Conservation (phyloP, 2,797 vertebrate species). For the Ibycter americanus region DNA sequence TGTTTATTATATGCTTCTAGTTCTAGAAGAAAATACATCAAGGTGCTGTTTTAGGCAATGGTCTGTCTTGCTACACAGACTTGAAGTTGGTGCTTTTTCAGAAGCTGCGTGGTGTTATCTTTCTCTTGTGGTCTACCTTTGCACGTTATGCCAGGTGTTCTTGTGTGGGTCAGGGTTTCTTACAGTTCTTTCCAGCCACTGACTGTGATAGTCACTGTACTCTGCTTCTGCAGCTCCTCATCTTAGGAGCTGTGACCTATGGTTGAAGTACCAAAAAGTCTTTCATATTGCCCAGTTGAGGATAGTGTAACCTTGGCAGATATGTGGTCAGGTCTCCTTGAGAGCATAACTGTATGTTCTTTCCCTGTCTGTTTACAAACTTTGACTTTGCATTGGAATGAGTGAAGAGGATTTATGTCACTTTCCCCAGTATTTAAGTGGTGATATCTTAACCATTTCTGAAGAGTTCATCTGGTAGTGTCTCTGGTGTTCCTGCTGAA, state of each 20-base stretch:
- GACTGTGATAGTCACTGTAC: background rate
- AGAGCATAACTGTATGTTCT: background rate
- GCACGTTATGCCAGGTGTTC: fast-evolving
- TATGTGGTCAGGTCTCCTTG: background rate
- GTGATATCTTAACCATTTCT: background rate
- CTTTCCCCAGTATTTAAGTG: background rate
- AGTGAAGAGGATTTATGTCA: background rate
- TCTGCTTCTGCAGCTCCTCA: background rate
- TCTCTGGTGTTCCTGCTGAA: background rate
- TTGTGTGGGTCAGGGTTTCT: background rate
- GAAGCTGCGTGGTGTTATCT: fast-evolving
- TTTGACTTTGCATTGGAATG: background rate
- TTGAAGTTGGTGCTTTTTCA: background rate
- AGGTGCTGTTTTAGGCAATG: background rate
- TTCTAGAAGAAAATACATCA: background rate
- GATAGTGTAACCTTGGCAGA: background rate
- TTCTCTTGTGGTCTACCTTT: background rate
- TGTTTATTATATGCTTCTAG: background rate
- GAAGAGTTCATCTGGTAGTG: background rate
- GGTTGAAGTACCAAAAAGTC: background rate
- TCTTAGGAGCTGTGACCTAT: background rate
- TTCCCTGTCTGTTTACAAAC: background rate
- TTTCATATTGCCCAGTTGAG: background rate
- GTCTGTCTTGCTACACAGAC: background rate
- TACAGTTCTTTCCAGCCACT: background rate